Evolutionary conservation across 2,888 invertebrate genomes (phyloP), one percentile per base, ranked within the genome.

Genomic region (Salpingus planirostris): DNA sequence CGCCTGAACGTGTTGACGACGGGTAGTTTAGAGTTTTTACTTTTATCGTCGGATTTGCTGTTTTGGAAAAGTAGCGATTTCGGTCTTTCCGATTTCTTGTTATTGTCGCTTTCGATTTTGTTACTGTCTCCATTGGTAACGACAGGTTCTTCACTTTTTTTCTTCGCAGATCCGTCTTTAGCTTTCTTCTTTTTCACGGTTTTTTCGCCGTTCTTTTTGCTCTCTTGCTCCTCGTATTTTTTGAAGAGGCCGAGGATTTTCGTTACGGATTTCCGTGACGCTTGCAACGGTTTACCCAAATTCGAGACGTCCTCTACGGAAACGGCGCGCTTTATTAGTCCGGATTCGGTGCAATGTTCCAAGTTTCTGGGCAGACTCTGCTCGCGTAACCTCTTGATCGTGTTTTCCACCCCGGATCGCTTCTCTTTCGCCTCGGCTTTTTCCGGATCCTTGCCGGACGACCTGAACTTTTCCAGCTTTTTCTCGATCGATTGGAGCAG

Each of bases 401-500:
- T 62, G 54, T 71, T 70, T 67, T 47, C 71, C 59, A 61, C 66
- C 59, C 42, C 65, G 2, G 71, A 68, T 42, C 59, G 57, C 23
- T 52, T 51, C 21, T 52, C 48, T 10, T 42, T 12, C 4, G 38
- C 43, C 31, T 47, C 47, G 3, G 38, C 34, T 22, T 54, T 54
- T 12, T 50, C 47, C 2, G 44, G 24, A 5, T 65, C 63, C 28
- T 66, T 49, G 28, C 73, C 69, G 2, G 75, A 62, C 25, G 57
- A 52, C 12, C 73, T 67, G 21, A 82, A 69, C 56, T 80, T 82
- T 60, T 82, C 82, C 52, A 81, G 69, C 57, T 80, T 81, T 54
- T 83, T 84, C 24, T 88, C 85, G 47, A 87, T 74, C 0, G 78
- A 78, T 54, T 83, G 83, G 22, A 87, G 65, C 45, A 88, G 68